Evolutionary conservation across 2,113 vertebrate genomes (phyloP).

Genomic region (Mormyrus iriodes): DNA sequence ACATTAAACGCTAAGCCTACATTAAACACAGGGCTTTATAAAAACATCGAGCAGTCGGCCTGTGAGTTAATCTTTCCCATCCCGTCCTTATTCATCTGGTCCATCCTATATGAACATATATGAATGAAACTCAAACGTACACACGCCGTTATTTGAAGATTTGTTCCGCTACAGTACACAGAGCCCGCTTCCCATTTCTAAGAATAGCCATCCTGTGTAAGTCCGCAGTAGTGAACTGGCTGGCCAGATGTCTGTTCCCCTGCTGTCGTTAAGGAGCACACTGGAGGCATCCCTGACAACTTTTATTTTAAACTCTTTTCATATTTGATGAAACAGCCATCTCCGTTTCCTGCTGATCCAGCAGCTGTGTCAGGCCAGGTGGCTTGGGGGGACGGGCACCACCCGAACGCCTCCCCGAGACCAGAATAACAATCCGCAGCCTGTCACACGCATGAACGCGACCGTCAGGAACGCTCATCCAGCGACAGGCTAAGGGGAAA

Average conservation of each 20-base stretch:
- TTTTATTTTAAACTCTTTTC: background rate
- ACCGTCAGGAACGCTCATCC: background rate
- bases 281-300: background rate
- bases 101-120: background rate
- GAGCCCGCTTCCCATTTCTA: background rate
- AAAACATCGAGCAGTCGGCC: slow-evolving; percentile 32
- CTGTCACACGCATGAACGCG: slow-evolving; percentile 1
- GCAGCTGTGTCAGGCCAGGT: slow-evolving; percentile 50
- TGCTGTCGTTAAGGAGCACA: background rate
- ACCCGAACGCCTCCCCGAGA: background rate
- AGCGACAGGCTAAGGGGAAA: background rate
- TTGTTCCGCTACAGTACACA: background rate
- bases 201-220: background rate
- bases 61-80: background rate
- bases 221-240: background rate
- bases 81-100: too few species aligned
- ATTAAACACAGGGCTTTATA: slow-evolving; percentile 36
- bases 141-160: background rate
- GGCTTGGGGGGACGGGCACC: background rate
- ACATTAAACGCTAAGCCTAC: slow-evolving; percentile 36
- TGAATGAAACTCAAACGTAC: background rate
- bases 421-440: slow-evolving; percentile 3
- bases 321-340: slow-evolving; percentile 12
- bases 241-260: slow-evolving; percentile 20
- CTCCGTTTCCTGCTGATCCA: slow-evolving; percentile 55